phyloP scores from a whole-genome alignment of 2,888 invertebrate species.

The Tetragnatha montana region DNA sequence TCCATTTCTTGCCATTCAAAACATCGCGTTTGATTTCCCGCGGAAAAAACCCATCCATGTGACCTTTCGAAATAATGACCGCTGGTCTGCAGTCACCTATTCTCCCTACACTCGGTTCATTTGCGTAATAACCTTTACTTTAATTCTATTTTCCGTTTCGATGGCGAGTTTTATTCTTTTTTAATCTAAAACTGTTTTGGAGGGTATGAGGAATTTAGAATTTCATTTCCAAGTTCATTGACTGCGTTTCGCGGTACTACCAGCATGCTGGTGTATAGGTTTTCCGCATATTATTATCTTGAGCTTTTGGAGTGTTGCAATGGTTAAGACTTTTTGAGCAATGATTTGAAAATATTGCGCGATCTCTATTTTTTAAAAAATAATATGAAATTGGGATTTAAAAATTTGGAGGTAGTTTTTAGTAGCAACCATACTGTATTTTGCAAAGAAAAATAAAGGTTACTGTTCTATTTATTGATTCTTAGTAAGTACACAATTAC shows the following conservation, averaged over 20 bases:
- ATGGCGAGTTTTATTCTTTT: constrained; percentile 14
- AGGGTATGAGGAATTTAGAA: constrained; percentile 19
- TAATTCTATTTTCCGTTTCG: constrained; percentile 9
- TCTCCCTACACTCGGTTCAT: constrained; percentile 39
- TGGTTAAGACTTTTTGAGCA: too few relatives aligned
- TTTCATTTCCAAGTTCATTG: constrained; percentile 33
- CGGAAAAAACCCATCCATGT: background rate
- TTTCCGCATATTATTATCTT: background rate
- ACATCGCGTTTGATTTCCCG: constrained; percentile 17
- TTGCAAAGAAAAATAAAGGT: too few relatives aligned
- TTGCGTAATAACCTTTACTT: constrained; percentile 27
- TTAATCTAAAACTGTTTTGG: constrained; percentile 18
- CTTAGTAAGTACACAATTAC: too few relatives aligned
- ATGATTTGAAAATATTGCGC: too few relatives aligned
- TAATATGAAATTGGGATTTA: too few relatives aligned
- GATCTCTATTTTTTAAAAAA: too few relatives aligned
- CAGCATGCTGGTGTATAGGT: background rate
- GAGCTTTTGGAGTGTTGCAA: background rate
- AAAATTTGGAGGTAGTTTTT: too few relatives aligned
- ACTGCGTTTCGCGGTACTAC: constrained; percentile 16
- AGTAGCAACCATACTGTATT: too few relatives aligned
- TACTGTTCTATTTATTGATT: too few relatives aligned
- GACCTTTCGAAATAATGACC: constrained; percentile 10
- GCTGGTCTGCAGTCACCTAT: constrained; percentile 6
- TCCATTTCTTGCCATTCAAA: background rate